Conservation (phyloP, 2,113 vertebrate species). For the Sebastes fasciatus region DNA sequence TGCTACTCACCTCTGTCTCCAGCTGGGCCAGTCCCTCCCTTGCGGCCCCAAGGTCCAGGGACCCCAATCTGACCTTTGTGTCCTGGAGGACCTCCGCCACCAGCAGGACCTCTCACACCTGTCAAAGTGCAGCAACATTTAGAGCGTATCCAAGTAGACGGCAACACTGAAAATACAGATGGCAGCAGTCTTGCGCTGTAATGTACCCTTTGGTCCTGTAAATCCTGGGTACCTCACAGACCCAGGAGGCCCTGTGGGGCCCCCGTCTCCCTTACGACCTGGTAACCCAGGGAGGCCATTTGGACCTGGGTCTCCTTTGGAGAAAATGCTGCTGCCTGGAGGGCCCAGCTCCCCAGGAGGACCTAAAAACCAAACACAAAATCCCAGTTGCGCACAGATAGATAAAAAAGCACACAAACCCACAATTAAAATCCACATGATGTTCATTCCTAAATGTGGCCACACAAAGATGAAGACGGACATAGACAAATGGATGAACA, state of each 20-base stretch:
- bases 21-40: slow-evolving; percentile 50
- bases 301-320: slow-evolving; percentile 63
- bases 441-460: not conserved
- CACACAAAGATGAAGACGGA: not conserved
- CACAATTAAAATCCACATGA: not conserved
- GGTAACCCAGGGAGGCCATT: slow-evolving; percentile 48
- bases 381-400: not conserved
- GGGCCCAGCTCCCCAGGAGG: slow-evolving; percentile 50
- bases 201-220: slow-evolving; percentile 63
- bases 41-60: slow-evolving; percentile 57
- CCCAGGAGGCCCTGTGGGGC: slow-evolving; percentile 57
- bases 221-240: not conserved
- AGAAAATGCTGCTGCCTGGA: slow-evolving; percentile 4
- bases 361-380: slow-evolving; percentile 40
- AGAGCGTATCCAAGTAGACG: not conserved
- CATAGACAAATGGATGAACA: not conserved
- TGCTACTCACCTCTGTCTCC: slow-evolving; percentile 57
- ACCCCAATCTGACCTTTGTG: slow-evolving; percentile 52
- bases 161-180: not conserved
- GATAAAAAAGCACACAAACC: not conserved
- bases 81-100: slow-evolving; percentile 44
- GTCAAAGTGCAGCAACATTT: slow-evolving; percentile 29
- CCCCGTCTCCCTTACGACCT: slow-evolving; percentile 59
- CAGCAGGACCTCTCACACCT: slow-evolving; percentile 61
- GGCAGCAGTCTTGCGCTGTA: not conserved